Percentiles rank a stretch among this genome's conserved stretches.
phyloP scores from a whole-genome alignment of 2,113 vertebrate species.

The Odontophorus gujanensis region DNA sequence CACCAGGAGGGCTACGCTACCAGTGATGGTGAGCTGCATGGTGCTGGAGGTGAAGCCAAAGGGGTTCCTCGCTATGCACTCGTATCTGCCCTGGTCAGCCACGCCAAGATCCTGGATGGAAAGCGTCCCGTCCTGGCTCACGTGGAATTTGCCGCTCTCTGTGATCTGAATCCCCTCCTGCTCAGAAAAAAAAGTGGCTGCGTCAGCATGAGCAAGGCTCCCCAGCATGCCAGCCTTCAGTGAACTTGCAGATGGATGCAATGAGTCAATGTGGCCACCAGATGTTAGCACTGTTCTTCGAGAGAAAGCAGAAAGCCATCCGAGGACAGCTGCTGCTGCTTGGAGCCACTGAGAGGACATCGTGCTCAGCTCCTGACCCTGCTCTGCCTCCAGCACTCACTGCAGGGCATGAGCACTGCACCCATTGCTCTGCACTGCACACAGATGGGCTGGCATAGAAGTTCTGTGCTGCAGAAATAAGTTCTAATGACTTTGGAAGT shows the following conservation, averaged over 20 bases:
- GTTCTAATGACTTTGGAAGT: background rate
- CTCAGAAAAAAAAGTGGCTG: background rate
- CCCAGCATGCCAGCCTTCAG: background rate
- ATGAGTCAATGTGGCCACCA: slow-evolving; percentile 30
- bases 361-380: background rate
- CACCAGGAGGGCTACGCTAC: slow-evolving; percentile 6
- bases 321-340: background rate
- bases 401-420: background rate
- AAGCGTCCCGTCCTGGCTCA: slow-evolving; percentile 70
- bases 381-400: background rate
- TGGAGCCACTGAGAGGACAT: background rate
- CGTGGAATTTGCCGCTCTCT: slow-evolving; percentile 76
- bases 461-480: background rate
- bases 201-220: background rate
- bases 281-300: slow-evolving; percentile 66
- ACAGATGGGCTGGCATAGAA: background rate
- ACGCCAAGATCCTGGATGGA: slow-evolving; percentile 72
- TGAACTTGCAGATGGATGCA: background rate
- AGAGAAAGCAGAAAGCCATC: background rate
- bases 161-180: slow-evolving; percentile 79
- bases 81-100: slow-evolving; percentile 77
- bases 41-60: slow-evolving; percentile 73
- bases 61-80: slow-evolving; percentile 75
- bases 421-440: rapidly evolving
- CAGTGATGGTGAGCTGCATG: slow-evolving; percentile 74